Percentiles rank a stretch among this genome's conserved stretches.
Conservation (phyloP, 1,140 invertebrate species). For the Spodoptera litura region DNA sequence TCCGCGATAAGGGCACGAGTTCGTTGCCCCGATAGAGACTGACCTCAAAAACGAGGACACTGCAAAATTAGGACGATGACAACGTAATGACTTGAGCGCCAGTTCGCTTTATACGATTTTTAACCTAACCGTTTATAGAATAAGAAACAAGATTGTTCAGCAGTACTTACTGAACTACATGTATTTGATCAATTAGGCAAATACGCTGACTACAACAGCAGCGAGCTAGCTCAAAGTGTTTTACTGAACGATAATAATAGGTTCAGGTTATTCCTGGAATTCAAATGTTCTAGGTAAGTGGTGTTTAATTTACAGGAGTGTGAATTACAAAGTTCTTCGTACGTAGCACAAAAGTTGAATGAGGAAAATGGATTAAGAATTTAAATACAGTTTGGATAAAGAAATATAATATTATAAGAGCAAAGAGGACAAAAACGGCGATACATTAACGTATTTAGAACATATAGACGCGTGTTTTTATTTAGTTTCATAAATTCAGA, state of each 20-base stretch:
- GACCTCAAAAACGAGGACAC: slow-evolving; percentile 86
- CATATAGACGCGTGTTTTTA: slow-evolving; percentile 3
- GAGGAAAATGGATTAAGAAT: slow-evolving; percentile 24
- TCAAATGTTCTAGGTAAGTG: slow-evolving; percentile 26
- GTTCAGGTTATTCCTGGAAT: slow-evolving; percentile 63
- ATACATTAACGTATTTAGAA: slow-evolving; percentile 18
- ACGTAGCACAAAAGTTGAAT: neutral
- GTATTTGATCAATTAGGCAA: slow-evolving; percentile 86
- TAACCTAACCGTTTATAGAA: slow-evolving; percentile 57
- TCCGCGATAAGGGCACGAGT: slow-evolving; percentile 85
- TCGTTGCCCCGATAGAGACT: slow-evolving; percentile 84
- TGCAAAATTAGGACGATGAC: slow-evolving; percentile 86
- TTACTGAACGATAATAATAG: slow-evolving; percentile 76
- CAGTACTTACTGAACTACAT: slow-evolving; percentile 71
- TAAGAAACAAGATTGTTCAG: slow-evolving; percentile 63
- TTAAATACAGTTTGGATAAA: neutral
- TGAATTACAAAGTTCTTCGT: neutral
- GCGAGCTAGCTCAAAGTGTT: slow-evolving; percentile 79
- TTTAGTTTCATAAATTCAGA: slow-evolving; percentile 28
- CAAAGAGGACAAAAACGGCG: slow-evolving; percentile 4
- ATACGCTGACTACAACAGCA: slow-evolving; percentile 83
- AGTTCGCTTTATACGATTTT: slow-evolving; percentile 63
- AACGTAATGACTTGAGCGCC: slow-evolving; percentile 84
- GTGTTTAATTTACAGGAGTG: slow-evolving; percentile 15
- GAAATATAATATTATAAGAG: neutral